phyloP scores from a whole-genome alignment of 2,888 invertebrate genomes.

The Tachystola acroxantha region DNA sequence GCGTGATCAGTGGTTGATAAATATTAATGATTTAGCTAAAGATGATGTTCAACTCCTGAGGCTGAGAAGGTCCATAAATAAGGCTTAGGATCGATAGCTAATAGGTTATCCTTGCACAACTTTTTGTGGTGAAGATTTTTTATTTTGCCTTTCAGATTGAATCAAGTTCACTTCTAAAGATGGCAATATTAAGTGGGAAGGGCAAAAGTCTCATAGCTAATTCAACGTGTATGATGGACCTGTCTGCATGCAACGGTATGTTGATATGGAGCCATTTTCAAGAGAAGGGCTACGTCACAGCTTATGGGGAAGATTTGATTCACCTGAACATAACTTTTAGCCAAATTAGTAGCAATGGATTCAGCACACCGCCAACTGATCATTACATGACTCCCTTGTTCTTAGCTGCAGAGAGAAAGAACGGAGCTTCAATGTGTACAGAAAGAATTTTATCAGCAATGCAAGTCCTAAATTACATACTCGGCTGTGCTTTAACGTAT shows the following conservation, averaged over 20 bases:
- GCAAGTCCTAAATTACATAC: neutral
- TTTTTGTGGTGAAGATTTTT: too few relatives aligned
- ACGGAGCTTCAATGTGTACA: neutral
- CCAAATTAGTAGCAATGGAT: neutral
- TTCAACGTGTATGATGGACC: neutral
- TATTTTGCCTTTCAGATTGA: neutral
- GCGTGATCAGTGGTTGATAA: too few relatives aligned
- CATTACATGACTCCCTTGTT: constrained; percentile 2
- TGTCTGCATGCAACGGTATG: neutral
- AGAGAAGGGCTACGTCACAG: constrained; percentile 2
- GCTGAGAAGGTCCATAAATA: too few relatives aligned
- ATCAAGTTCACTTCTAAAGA: too few relatives aligned
- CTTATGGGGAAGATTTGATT: constrained; percentile 1
- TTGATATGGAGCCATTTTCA: constrained; percentile 1
- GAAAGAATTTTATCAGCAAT: neutral
- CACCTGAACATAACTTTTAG: neutral
- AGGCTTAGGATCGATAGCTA: too few relatives aligned
- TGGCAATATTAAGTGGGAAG: neutral
- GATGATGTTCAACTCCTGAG: too few relatives aligned
- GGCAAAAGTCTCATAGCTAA: neutral
- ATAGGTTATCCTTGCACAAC: too few relatives aligned
- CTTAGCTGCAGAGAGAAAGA: neutral
- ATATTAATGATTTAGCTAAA: too few relatives aligned
- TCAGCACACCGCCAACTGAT: neutral
- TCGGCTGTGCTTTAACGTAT: neutral